Conservation (phyloP, 2,113 vertebrate species). For the Chaetura pelagica region DNA sequence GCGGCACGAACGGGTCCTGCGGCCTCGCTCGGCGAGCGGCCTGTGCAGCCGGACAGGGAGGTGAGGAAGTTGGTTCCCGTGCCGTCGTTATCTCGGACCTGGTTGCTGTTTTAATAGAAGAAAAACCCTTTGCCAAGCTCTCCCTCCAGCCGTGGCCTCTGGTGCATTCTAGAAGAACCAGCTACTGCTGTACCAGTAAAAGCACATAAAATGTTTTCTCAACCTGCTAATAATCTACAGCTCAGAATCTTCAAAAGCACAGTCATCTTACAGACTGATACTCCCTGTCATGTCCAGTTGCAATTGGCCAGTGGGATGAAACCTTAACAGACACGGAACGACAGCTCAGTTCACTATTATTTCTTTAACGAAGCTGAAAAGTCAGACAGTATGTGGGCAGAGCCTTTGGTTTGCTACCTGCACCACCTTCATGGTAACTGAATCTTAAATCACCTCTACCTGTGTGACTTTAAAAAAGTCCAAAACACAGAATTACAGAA, state of each 20-base stretch:
- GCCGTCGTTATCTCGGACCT: neutral
- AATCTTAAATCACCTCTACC: neutral
- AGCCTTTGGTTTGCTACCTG: neutral
- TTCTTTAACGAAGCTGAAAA: neutral
- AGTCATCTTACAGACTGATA: neutral
- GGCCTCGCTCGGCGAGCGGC: neutral
- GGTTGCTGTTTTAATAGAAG: neutral
- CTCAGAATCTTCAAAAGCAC: neutral
- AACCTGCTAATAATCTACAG: neutral
- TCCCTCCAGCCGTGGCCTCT: neutral
- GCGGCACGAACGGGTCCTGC: no score
- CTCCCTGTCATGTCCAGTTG: neutral
- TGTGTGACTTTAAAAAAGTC: neutral
- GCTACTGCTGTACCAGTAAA: neutral
- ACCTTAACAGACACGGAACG: neutral
- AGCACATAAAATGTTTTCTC: neutral
- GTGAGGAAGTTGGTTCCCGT: neutral
- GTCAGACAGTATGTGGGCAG: neutral
- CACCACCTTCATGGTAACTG: neutral
- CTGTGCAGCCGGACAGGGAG: neutral
- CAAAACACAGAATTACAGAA: neutral
- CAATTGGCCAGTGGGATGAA: neutral
- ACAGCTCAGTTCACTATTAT: neutral
- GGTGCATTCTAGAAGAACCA: no score
- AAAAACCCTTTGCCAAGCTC: neutral